Conservation (phyloP, 2,888 invertebrate genomes). For the Poecilus cupreus region DNA sequence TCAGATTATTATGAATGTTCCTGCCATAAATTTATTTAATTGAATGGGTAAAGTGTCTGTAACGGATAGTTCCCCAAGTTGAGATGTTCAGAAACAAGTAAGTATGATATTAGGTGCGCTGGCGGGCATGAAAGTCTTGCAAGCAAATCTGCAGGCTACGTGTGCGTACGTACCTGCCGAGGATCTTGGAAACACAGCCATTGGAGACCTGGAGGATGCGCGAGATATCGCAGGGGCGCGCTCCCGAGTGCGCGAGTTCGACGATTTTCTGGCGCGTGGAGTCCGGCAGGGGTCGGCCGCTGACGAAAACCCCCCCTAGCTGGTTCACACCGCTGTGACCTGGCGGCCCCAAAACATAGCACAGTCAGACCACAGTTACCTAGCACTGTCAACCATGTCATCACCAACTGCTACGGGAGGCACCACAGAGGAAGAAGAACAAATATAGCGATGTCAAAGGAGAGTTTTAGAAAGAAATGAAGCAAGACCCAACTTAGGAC, state of each 20-base stretch:
- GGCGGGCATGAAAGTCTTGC: background rate
- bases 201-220: conserved; percentile 99
- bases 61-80: too few species aligned
- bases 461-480: too few species aligned
- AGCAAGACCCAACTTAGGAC: too few species aligned
- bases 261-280: conserved; percentile 99
- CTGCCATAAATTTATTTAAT: too few species aligned
- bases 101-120: too few species aligned
- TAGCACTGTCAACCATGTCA: conserved; percentile 33
- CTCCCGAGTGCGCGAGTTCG: conserved; percentile 97
- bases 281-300: conserved; percentile 98
- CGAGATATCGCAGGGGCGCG: conserved; percentile 98
- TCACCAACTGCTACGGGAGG: conserved; percentile 13
- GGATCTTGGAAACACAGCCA: conserved; percentile 99
- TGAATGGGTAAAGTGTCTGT: too few species aligned
- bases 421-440: conserved; percentile 64
- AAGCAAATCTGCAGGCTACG: background rate
- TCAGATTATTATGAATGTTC: too few species aligned
- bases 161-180: conserved; percentile 86
- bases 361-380: conserved; percentile 75
- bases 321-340: conserved; percentile 99
- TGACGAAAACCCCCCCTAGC: conserved; percentile 99
- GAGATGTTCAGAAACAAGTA: too few species aligned
- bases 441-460: background rate
- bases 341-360: conserved; percentile 71